Evolutionary conservation across 1,140 invertebrate genomes (phyloP), one percentile per base, ranked within the genome.

Genomic region (Megalopta genalis): DNA sequence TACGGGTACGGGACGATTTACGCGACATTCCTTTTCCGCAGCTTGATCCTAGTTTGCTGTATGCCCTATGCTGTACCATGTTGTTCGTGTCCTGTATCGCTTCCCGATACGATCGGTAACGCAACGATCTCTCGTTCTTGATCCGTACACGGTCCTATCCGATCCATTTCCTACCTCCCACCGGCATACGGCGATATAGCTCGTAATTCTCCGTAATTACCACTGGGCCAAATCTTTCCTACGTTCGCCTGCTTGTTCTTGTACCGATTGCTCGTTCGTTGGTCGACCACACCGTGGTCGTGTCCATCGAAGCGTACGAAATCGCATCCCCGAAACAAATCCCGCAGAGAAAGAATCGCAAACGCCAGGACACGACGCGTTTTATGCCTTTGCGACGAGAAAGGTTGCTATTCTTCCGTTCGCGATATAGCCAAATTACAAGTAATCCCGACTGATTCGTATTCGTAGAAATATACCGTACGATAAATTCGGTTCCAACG

Each of bases 321-420:
- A 7, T 6, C 39, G 39, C 16, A 8, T 21, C 52, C 16, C 18
- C 2, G 6, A n/a, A 54, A n/a, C 18, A 18, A 21, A 42, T 27
- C 32, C 4, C 46, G 46, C n/a, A n/a, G n/a, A n/a, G n/a, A n/a
- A n/a, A 25, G n/a, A 39, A 65, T 25, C 27, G n/a, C 12, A 32
- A 76, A 32, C 32, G 32, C 52, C 54, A 21, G 39, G 25, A 21
- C 25, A 76, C 64, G 37, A 25, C 42, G 10, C 3, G 10, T 1
- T 32, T 32, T 32, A 32, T 57, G 27, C 49, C 16, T 57, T 57
- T 46, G 4, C 9, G 39, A 49, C n/a, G 54, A 54, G 27, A 25
- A 39, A 49, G 18, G 9, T 62, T 52, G 23, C 9, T 49, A 52
- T 42, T 52, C 42, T 77, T 77, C 46, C 68, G 67, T 71, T 71